phyloP scores from a whole-genome alignment of 2,113 vertebrate genomes.

The Dasyurus viverrinus region DNA sequence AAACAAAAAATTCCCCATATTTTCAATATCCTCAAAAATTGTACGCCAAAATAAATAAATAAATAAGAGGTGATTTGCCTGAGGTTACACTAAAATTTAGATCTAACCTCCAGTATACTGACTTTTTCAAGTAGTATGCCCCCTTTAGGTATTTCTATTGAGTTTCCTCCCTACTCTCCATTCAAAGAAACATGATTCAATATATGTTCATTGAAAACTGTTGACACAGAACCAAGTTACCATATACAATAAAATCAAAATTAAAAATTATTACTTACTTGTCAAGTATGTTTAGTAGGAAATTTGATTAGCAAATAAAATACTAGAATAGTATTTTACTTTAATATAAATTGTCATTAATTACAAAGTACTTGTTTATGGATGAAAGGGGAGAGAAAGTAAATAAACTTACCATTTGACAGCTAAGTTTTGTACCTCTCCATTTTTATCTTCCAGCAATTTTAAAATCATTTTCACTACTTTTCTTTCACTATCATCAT shows the following conservation, averaged over 20 bases:
- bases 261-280: background rate
- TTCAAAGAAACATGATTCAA: background rate
- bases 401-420: constrained; percentile 94
- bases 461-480: constrained; percentile 99
- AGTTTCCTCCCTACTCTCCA: background rate
- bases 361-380: background rate
- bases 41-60: too few species aligned
- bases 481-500: constrained; percentile 98
- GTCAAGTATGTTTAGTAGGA: background rate
- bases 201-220: background rate
- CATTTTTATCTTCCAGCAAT: constrained; percentile 98
- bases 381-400: background rate
- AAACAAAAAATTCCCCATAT: background rate
- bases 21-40: background rate
- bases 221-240: background rate
- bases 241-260: background rate
- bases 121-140: background rate
- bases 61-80: background rate
- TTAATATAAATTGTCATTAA: background rate
- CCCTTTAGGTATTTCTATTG: background rate
- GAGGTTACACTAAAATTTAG: constrained; percentile 3
- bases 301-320: background rate
- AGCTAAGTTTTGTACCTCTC: constrained; percentile 98
- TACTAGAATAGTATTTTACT: background rate
- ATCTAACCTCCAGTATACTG: background rate